Evolutionary conservation across 2,888 invertebrate genomes (phyloP), one percentile per base, ranked within the genome.

Genomic region (Drosophila fungiperda): DNA sequence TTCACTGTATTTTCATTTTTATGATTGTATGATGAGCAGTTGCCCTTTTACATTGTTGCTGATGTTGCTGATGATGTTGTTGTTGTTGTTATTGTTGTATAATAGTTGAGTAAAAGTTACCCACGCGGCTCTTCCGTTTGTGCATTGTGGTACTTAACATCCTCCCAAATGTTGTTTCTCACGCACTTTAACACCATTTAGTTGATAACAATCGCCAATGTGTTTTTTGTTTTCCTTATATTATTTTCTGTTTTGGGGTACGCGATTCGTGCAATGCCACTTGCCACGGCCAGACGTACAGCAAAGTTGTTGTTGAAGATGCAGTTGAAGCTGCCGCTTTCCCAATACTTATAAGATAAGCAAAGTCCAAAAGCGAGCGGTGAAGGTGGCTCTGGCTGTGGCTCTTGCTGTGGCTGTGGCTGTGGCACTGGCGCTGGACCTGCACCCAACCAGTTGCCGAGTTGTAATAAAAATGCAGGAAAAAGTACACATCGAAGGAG

Each of bases 121-220:
- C 82, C 82, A 80, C 82, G 77, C 77, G 59, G 59, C 63, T 59
- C 60, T 66, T 68, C 74, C 63, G 76, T 33, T 48, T 38, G n/a
- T 55, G 26, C 55, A 55, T 55, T 57, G 40, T 38, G 38, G 62
- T 35, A 53, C 35, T 35, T 53, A 68, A 42, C 68, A 75, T 78
- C 80, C 73, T 68, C 76, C 73, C 33, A 12, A 50, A 29, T 77
- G 74, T 72, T 80, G 71, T 81, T 87, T 87, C 87, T 87, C 87
- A 87, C 87, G 87, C 87, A 89, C 89, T 89, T 87, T 89, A 87
- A 87, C 87, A 87, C 89, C 89, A 87, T 89, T 87, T 87, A 89
- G 83, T 83, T 84, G 89, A 87, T 87, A 89, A 87, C 85, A 89
- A 87, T 87, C 87, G 80, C 80, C 74, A 76, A 77, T 71, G 70